Evolutionary conservation across 2,113 vertebrate species (phyloP).

Genomic region (Hippotragus niger): DNA sequence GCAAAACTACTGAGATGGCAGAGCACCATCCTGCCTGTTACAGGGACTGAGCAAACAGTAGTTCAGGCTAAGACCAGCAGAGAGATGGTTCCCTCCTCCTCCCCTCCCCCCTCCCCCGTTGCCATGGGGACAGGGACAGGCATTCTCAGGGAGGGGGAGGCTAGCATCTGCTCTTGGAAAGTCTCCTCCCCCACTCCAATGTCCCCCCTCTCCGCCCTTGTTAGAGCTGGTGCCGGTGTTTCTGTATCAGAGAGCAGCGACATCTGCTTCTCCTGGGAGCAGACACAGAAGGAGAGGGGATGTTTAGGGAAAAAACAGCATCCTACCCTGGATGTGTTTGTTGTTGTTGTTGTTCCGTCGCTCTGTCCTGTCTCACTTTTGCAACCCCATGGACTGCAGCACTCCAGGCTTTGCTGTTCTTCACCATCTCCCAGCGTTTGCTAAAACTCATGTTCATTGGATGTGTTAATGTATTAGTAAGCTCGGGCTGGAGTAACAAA

Average conservation of each 20-base stretch:
- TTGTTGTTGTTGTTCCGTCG: accelerated
- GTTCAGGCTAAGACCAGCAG: neutral
- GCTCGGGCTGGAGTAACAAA: neutral
- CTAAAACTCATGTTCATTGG: neutral
- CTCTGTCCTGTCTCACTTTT: neutral
- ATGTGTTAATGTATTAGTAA: neutral
- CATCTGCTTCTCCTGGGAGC: neutral
- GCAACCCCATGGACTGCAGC: neutral
- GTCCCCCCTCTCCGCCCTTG: neutral
- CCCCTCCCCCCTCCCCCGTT: accelerated
- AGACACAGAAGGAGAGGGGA: neutral
- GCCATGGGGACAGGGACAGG: neutral
- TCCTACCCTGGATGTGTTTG: neutral
- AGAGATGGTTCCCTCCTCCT: accelerated
- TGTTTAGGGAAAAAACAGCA: neutral
- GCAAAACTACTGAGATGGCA: neutral
- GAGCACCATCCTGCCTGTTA: neutral
- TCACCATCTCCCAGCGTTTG: neutral
- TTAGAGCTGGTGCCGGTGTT: neutral
- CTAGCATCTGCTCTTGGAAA: neutral
- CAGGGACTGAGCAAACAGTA: neutral
- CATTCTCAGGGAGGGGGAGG: neutral
- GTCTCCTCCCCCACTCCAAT: neutral
- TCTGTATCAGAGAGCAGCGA: neutral
- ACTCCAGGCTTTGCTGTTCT: neutral